phyloP scores from a whole-genome alignment of 2,113 vertebrate genomes.

The Butorides virescens region DNA sequence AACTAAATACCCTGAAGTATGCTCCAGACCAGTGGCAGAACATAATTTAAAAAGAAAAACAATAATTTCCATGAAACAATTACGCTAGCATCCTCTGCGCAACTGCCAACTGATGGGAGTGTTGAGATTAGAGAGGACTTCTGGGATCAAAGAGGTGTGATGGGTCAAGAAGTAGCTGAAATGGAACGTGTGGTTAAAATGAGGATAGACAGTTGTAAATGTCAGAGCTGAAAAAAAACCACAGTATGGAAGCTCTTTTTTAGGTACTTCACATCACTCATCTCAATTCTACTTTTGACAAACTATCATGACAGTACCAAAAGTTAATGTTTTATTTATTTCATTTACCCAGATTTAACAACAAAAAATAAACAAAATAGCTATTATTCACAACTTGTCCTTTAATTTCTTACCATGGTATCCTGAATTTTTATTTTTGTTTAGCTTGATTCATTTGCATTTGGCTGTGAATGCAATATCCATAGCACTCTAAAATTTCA shows the following conservation, averaged over 20 bases:
- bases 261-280: not conserved
- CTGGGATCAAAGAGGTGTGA: not conserved
- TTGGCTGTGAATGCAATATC: slow-evolving; percentile 27
- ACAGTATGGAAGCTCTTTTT: not conserved
- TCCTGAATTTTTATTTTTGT: slow-evolving; percentile 7
- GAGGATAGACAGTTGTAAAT: not conserved
- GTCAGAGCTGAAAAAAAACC: not conserved
- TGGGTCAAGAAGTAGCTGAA: not conserved
- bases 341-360: not conserved
- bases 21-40: not conserved
- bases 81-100: not conserved
- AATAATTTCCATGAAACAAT: not conserved
- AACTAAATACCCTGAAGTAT: not conserved
- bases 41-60: not conserved
- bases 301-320: not conserved
- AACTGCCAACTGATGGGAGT: not conserved
- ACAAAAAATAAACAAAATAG: not conserved
- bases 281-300: not conserved
- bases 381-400: slow-evolving; percentile 7
- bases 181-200: not conserved
- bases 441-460: slow-evolving; percentile 5
- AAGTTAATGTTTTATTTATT: slow-evolving; percentile 1
- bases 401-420: slow-evolving; percentile 37
- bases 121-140: not conserved
- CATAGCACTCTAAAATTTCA: not conserved